Percentiles rank a stretch among this genome's conserved stretches.
Conservation (phyloP, 2,888 invertebrate species). For the Ceramica pisi region DNA sequence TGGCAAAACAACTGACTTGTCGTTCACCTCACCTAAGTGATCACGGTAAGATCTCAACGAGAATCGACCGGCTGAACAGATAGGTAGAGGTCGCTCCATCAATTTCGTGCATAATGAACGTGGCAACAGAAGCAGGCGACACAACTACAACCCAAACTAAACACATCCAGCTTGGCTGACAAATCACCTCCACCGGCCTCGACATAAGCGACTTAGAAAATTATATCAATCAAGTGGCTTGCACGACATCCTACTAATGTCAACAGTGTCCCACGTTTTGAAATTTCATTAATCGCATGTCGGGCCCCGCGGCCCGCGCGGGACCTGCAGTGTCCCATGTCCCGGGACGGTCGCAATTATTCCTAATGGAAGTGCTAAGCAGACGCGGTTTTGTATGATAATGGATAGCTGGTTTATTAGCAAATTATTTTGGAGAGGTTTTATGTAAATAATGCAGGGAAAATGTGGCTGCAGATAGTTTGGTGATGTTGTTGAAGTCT, state of each 20-base stretch:
- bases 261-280: slow-evolving; percentile 65
- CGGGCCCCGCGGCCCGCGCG: slow-evolving; percentile 52
- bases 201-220: slow-evolving; percentile 59
- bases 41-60: no score
- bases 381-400: slow-evolving; percentile 67
- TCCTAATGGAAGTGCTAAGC: slow-evolving; percentile 72
- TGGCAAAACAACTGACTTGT: no score
- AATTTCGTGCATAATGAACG: slow-evolving; percentile 7
- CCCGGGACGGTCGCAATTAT: slow-evolving; percentile 66
- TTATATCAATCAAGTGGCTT: slow-evolving; percentile 62
- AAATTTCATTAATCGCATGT: slow-evolving; percentile 68
- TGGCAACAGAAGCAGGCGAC: slow-evolving; percentile 14
- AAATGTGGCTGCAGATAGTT: not conserved
- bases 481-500: no score
- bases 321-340: slow-evolving; percentile 46
- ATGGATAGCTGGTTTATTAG: slow-evolving; percentile 68
- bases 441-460: slow-evolving; percentile 6
- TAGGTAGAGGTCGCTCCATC: slow-evolving; percentile 5
- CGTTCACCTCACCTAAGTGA: no score
- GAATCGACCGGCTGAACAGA: no score
- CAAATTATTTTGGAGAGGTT: slow-evolving; percentile 40
- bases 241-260: slow-evolving; percentile 67
- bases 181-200: slow-evolving; percentile 56
- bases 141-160: slow-evolving; percentile 12
- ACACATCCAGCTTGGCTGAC: slow-evolving; percentile 38